Evolutionary conservation across 2,888 invertebrate genomes (phyloP).

Genomic region (Onthophagus sagittarius): DNA sequence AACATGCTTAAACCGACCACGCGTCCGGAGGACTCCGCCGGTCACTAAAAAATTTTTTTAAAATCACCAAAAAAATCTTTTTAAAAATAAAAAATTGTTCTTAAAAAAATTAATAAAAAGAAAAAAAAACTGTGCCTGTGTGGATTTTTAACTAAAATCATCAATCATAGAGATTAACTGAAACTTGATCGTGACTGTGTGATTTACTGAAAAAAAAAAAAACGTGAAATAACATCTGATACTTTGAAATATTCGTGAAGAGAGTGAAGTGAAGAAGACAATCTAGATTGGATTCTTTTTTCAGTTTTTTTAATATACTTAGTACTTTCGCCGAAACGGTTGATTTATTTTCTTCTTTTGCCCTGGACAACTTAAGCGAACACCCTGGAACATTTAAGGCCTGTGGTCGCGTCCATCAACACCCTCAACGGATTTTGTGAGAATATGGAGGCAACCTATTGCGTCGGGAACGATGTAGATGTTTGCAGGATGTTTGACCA

Average conservation of each 20-base stretch:
- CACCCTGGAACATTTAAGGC: conserved; percentile 52
- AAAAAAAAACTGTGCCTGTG: neutral
- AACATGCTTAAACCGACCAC: conserved; percentile 42
- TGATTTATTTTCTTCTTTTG: conserved; percentile 33
- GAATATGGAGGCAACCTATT: conserved; percentile 62
- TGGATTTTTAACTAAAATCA: neutral
- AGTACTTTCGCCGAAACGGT: neutral
- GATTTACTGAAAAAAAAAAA: neutral
- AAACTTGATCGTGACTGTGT: conserved; percentile 3
- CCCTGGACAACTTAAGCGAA: conserved; percentile 26
- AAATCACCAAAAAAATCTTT: too few relatives aligned
- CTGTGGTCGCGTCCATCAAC: conserved; percentile 52
- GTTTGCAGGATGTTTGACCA: conserved; percentile 65
- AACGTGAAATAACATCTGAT: neutral
- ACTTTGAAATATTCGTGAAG: neutral
- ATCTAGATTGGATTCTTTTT: neutral
- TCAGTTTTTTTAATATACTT: neutral
- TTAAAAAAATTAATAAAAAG: neutral
- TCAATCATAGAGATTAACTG: neutral
- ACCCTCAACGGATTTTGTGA: conserved; percentile 52
- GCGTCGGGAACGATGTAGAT: conserved; percentile 57
- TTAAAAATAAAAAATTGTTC: too few relatives aligned
- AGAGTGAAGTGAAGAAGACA: neutral
- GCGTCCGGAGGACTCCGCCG: conserved; percentile 36
- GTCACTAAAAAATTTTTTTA: conserved; percentile 24